A percentile compares a stretch with the other conserved stretches of the same genome.
These are phyloP conservation scores for Parus major DNA, from an alignment of 2,113 vertebrate genomes.

Conservation along the genomic window DNA sequence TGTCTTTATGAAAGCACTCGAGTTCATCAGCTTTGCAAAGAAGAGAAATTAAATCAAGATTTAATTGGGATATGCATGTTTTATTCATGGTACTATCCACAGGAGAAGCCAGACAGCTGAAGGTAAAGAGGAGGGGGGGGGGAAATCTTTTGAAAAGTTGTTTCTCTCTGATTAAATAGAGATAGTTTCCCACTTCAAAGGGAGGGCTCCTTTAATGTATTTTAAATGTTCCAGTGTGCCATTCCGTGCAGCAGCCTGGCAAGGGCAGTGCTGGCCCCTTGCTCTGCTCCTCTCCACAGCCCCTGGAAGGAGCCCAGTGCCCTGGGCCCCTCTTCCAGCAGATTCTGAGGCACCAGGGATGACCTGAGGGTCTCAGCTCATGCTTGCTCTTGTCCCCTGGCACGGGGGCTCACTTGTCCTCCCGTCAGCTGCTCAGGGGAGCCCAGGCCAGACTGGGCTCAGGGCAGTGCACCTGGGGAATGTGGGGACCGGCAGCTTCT, in stretches of 20 bases:
- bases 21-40: constrained; percentile 90
- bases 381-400: fast-evolving
- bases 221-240: constrained; percentile 72
- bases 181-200: constrained; percentile 82
- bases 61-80: constrained; percentile 89
- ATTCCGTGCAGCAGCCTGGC: neutral
- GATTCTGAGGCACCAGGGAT: fast-evolving
- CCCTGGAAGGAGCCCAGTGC: neutral
- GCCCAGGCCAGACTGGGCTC: fast-evolving
- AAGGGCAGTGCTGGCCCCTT: neutral
- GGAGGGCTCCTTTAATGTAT: constrained; percentile 78
- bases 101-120: constrained; percentile 80
- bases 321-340: neutral
- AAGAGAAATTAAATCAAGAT: constrained; percentile 87
- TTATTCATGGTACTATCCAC: constrained; percentile 86
- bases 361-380: fast-evolving
- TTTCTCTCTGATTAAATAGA: constrained; percentile 85
- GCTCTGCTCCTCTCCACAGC: neutral
- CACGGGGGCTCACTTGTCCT: neutral
- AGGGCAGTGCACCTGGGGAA: fast-evolving
- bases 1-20: constrained; percentile 83
- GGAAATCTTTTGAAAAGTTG: constrained; percentile 82
- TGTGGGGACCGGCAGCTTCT: fast-evolving
- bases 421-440: fast-evolving
- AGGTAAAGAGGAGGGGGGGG: constrained; percentile 73